Evolutionary conservation across 2,113 vertebrate species (phyloP), one percentile per base, ranked within the genome.

Genomic region (Phaethornis superciliosus): DNA sequence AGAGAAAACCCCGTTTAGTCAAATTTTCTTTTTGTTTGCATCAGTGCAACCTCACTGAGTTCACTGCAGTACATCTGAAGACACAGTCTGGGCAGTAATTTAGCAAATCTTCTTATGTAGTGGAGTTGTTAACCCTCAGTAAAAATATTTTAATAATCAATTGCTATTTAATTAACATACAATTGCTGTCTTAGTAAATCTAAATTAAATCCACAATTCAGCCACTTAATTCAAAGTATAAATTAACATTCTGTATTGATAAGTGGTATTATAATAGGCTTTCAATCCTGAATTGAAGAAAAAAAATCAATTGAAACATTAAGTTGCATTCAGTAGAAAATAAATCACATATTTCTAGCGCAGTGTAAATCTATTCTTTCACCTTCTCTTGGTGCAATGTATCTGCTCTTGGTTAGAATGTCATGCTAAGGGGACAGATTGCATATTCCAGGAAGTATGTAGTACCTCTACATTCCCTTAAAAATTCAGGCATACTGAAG

Each of bases 171-270:
- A 94, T 94, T 96, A 95, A 95, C 90, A 85, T 94, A 49, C 81
- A 96, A 75, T 85, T 81, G 22, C 32, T 81, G 52, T 93, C 68
- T 86, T 90, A 94, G 85, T 94, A 96, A 96, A 97, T 65, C 68
- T 86, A 92, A 96, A 93, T 97, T 94, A 96, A 96, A 96, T 94
- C 49, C 72, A 77, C 46, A 60, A 95, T 96, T 97, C 90, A 96
- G 92, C 80, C 69, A 86, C 80, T 96, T 96, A 96, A 94, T 84
- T 88, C 63, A 88, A 92, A 96, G 64, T 65, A 35, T 65, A 52
- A 94, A 84, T 96, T 96, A 93, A 93, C 60, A 60, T 54, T 75
- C 37, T 90, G 26, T 95, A 95, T 95, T 70, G 75, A 82, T 77
- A 94, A 96, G 79, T 91, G 76, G 91, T 85, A 65, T 87, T 89